Evolutionary conservation across 2,113 vertebrate genomes (phyloP), one percentile per base, ranked within the genome.

Genomic region (Fregata magnificens): DNA sequence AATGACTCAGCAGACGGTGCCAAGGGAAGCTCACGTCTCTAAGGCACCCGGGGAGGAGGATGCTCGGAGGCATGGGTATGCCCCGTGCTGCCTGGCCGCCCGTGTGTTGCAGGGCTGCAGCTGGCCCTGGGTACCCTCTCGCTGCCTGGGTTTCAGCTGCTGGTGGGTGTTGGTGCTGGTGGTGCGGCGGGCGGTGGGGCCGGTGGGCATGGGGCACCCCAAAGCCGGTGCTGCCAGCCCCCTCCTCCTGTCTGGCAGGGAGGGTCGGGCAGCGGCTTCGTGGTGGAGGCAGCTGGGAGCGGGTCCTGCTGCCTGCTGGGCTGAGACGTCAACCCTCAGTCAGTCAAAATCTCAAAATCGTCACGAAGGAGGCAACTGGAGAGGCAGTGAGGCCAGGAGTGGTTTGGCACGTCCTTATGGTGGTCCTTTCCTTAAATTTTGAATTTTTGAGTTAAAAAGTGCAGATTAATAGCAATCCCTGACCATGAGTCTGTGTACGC

Each of bases 401-500:
- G 34, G 13, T 9, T 42, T 42, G 3, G 0, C 26, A 18, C 7
- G 2, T 59, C n/a, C 55, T 26, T 10, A 4, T 4, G 14, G 31
- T 17, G 53, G 7, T 31, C 2, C 53, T 38, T 44, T 24, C 44
- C 78, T 42, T 11, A 42, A 6, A 38, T 18, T 24, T 34, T 18
- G 13, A 15, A 7, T 9, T 47, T 52, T 31, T 15, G 50, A 11
- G 31, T 44, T 74, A 13, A 22, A 15, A 42, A 10, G 31, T 2
- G 10, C 4, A 15, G 53, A 26, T 17, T 24, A 4, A 0, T 10
- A 24, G 67, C 36, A 56, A 29, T 47, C 21, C 25, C 53, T 32
- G 36, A 4, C 10, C 22, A 0, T 6, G 53, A 13, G 40, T 3
- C 3, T 7, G 31, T 32, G 52, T 16, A 8, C 0, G 0, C 42